Conservation (phyloP, 2,797 vertebrate genomes). For the Sebastiscus albofasciatus region DNA sequence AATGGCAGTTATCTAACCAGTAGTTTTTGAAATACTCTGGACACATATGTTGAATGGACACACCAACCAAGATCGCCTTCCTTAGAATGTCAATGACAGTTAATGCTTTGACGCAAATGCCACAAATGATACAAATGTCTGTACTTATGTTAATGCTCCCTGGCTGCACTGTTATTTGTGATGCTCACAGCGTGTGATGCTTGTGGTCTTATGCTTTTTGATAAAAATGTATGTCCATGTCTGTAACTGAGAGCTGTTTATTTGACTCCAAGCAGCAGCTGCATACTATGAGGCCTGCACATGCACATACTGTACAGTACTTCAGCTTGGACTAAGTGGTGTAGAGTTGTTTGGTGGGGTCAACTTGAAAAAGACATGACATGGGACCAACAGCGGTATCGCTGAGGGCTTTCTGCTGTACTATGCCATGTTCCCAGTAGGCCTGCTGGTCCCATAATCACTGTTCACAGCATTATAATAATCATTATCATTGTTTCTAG, state of each 20-base stretch:
- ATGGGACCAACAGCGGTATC: background rate
- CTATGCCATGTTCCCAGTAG: background rate
- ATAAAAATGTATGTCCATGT: background rate
- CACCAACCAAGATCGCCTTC: background rate
- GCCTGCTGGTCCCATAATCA: background rate
- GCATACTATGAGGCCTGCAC: conserved; percentile 4
- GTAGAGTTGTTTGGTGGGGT: background rate
- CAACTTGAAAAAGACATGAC: background rate
- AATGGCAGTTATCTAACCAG: background rate
- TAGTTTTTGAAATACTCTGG: background rate
- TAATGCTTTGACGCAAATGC: background rate
- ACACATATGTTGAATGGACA: background rate
- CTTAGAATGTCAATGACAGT: background rate
- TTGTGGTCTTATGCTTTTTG: background rate
- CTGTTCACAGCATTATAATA: background rate
- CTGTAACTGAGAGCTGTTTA: background rate
- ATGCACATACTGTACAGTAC: background rate
- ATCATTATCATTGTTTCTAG: background rate
- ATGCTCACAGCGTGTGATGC: background rate
- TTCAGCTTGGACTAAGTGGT: background rate
- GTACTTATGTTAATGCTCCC: background rate
- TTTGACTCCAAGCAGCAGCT: background rate
- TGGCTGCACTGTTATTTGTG: conserved; percentile 10
- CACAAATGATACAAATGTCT: background rate
- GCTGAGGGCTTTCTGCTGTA: background rate